Evolutionary conservation across 2,113 vertebrate genomes (phyloP).

Genomic region (Trichomycterus rosablanca): DNA sequence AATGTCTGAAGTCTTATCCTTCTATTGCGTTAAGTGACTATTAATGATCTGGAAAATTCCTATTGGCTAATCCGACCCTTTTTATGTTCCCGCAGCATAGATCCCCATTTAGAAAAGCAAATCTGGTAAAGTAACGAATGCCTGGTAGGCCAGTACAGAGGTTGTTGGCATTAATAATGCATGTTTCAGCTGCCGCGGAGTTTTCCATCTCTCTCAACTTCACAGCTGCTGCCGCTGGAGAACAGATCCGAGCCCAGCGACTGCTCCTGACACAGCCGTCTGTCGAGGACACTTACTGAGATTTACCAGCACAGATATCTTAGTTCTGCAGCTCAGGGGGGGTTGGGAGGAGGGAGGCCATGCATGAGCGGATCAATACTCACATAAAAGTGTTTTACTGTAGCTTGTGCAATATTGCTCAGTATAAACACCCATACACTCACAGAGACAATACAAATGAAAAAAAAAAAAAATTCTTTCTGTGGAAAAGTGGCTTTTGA

Average conservation of each 20-base stretch:
- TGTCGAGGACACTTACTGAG: constrained; percentile 31
- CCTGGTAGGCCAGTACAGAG: constrained; percentile 2
- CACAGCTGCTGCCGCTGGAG: constrained; percentile 27
- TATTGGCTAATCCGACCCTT: no score
- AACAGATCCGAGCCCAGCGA: constrained; percentile 5
- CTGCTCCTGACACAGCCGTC: constrained; percentile 26
- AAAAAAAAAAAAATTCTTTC: no score
- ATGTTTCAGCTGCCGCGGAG: constrained; percentile 32
- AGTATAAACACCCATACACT: not conserved
- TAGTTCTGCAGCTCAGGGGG: constrained; percentile 23
- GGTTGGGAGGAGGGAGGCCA: not conserved
- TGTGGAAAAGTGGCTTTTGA: no score
- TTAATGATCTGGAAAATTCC: no score
- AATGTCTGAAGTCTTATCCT: no score
- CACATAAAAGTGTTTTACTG: constrained; percentile 17
- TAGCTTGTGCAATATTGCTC: constrained; percentile 4
- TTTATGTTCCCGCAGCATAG: no score
- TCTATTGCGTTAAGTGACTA: no score
- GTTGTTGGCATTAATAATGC: constrained; percentile 35
- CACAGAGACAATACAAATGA: not conserved
- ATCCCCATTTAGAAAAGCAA: no score
- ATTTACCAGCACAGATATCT: constrained; percentile 23
- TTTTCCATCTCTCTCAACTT: constrained; percentile 39
- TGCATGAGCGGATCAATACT: constrained; percentile 7
- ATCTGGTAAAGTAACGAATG: not conserved